Percentiles rank a stretch among this genome's conserved stretches.
These are phyloP conservation scores for Bryconaethiops microstoma DNA, from an alignment of 2,797 vertebrate species.

Conservation along the genomic window DNA sequence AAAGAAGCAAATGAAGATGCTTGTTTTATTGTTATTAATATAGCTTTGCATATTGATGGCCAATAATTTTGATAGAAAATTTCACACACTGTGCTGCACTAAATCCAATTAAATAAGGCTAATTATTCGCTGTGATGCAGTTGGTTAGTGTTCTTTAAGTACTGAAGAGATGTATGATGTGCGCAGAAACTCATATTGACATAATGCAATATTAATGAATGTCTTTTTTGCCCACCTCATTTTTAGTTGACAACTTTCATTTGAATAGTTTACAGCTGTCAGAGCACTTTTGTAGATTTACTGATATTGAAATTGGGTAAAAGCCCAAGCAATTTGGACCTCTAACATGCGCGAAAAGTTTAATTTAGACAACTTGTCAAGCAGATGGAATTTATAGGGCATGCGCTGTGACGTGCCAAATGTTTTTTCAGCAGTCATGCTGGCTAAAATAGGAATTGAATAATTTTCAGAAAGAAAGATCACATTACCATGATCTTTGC, in stretches of 20 bases:
- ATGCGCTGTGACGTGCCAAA: slow-evolving; percentile 5
- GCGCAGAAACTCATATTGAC: background rate
- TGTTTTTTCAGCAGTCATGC: slow-evolving; percentile 15
- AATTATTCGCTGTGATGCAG: background rate
- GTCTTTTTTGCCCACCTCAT: no score
- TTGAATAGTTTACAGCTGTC: slow-evolving; percentile 20
- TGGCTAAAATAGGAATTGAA: background rate
- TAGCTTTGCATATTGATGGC: background rate
- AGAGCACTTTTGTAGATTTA: slow-evolving; percentile 18
- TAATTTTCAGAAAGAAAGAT: background rate
- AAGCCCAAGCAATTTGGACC: slow-evolving; percentile 10
- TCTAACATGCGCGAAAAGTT: slow-evolving; percentile 15
- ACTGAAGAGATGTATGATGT: background rate
- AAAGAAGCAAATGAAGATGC: background rate
- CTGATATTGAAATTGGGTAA: background rate
- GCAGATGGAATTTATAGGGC: background rate
- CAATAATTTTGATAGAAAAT: background rate
- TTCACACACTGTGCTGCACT: background rate
- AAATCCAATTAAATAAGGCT: background rate
- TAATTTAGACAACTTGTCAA: slow-evolving; percentile 27
- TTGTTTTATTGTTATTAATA: background rate
- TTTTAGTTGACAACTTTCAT: no score
- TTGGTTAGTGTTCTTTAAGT: background rate
- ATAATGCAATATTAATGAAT: background rate
- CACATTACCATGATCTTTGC: background rate